Base-by-base conservation (phyloP, 1,140 invertebrate species). In the silkworm (Bombyx mori) region DNA sequence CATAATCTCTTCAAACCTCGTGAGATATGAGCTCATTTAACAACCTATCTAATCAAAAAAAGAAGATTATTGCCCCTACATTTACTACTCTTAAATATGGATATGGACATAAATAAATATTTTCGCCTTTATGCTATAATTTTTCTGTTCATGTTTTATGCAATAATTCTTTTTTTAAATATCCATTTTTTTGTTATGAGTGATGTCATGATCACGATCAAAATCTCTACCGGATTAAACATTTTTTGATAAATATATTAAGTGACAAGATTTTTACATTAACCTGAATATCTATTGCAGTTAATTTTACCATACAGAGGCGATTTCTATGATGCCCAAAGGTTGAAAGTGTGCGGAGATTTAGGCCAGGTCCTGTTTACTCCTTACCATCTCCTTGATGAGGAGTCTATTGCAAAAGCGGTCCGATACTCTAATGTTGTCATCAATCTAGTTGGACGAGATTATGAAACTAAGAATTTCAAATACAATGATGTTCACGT, bases 371-470 rank as follows among this genome's bases (percentile, higher is more conserved):
- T 99, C 18, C 87, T 98, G 1, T 99, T 94, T 82, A 92, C 95
- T 74, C 96, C 94, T 3, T 99, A 92, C 79, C 72, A 97, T 75
- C 71, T 99, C 22, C 89, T 90, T 49, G 96, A 99, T 90, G 96
- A 98, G 72, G 93, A 94, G n/a, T 93, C 93, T 0, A 94, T 99
- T 66, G 87, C 91, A 5, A 96, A 94, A 83, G 93, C 93, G 8
- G 91, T 99, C 6, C 94, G 95, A 73, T 96, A 99, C 88, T 99
- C 98, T 0, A 99, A 99, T 90, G 95, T 99, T 60, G 98, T 99
- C 1, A 93, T 99, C 63, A 99, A 99, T 88, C 89, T 99, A 45
- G 92, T 99, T 70, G 98, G 98, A 26, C 89, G 94, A 54, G 93
- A 98, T 64, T 97, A 92, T 89, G 96, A 98, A 84, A 99, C 98